Conservation (phyloP, 2,888 invertebrate species). For the Ormia ochracea region DNA sequence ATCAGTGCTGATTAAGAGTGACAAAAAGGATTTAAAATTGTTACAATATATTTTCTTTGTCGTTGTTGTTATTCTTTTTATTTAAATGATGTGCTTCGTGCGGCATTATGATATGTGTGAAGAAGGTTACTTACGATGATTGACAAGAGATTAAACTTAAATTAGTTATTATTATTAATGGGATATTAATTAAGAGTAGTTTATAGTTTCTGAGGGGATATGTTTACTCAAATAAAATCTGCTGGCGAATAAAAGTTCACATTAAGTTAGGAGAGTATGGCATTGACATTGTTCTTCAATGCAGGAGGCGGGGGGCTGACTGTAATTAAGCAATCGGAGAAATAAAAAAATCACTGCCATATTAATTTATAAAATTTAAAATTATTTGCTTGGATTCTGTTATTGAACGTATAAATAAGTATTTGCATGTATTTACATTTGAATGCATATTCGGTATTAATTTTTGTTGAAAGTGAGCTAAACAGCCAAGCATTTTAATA, state of each 20-base stretch:
- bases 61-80: background rate
- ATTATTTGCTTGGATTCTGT: too few relatives aligned
- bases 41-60: background rate
- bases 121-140: slow-evolving; percentile 27
- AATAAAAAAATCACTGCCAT: too few relatives aligned
- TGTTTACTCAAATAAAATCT: background rate
- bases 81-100: background rate
- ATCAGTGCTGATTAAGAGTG: slow-evolving; percentile 19
- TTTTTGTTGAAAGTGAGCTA: too few relatives aligned
- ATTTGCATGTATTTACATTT: too few relatives aligned
- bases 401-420: too few relatives aligned
- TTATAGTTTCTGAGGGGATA: background rate
- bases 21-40: slow-evolving; percentile 10
- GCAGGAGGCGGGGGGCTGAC: too few relatives aligned
- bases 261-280: too few relatives aligned
- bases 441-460: too few relatives aligned
- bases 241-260: background rate
- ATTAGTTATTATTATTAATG: slow-evolving; percentile 56
- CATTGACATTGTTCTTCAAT: too few relatives aligned
- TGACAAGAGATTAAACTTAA: slow-evolving; percentile 54
- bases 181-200: slow-evolving; percentile 43
- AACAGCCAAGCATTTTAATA: too few relatives aligned
- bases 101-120: background rate
- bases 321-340: too few relatives aligned
- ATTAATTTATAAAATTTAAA: too few relatives aligned